Evolutionary conservation across 2,888 invertebrate genomes (phyloP).

Genomic region (Pheosia gnoma): DNA sequence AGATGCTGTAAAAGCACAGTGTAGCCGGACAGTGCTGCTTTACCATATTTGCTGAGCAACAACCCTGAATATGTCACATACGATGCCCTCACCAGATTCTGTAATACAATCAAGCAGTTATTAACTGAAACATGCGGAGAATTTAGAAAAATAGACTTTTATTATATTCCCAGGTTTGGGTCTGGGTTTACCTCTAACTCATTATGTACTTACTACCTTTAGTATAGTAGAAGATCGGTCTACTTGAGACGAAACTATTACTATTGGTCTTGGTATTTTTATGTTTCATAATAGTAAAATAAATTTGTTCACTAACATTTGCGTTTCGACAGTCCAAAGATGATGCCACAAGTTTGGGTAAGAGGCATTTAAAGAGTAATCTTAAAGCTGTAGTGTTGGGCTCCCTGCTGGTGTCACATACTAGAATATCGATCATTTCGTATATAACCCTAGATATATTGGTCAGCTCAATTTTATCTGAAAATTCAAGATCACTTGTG

Average conservation of each 20-base stretch:
- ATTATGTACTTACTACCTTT: too few species aligned
- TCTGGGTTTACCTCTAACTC: too few species aligned
- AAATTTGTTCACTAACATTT: slow-evolving; percentile 59
- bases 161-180: too few species aligned
- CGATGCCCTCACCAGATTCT: slow-evolving; percentile 68
- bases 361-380: slow-evolving; percentile 68
- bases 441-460: slow-evolving; percentile 62
- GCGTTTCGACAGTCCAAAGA: slow-evolving; percentile 59
- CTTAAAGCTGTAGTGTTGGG: slow-evolving; percentile 59
- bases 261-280: too few species aligned
- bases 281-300: neutral
- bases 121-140: neutral
- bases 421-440: slow-evolving; percentile 66
- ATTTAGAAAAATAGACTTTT: too few species aligned
- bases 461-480: slow-evolving; percentile 68
- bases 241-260: too few species aligned
- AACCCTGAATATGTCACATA: slow-evolving; percentile 74
- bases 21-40: slow-evolving; percentile 62
- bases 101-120: slow-evolving; percentile 41
- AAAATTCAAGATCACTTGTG: slow-evolving; percentile 25
- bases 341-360: slow-evolving; percentile 68
- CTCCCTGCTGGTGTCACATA: slow-evolving; percentile 49
- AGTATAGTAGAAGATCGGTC: too few species aligned
- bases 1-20: slow-evolving; percentile 68
- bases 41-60: slow-evolving; percentile 65